A percentile compares a stretch with the other conserved stretches of the same genome.
phyloP scores from a whole-genome alignment of 2,888 invertebrate species.

The Petrolisthes manimaculis region DNA sequence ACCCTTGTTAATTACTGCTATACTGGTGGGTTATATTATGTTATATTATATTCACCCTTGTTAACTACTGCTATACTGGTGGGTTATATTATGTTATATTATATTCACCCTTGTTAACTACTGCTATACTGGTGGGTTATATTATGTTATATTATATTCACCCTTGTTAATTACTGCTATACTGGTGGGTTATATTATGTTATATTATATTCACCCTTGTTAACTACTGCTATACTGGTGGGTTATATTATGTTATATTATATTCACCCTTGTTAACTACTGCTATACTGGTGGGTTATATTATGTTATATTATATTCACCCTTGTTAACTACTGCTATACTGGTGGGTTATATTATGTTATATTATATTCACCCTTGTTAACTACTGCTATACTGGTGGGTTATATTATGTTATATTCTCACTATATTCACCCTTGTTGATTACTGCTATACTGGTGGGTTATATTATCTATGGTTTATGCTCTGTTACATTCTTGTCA shows the following conservation, averaged over 20 bases:
- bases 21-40: conserved; percentile 77
- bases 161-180: conserved; percentile 90
- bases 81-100: neutral
- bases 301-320: too few relatives aligned
- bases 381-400: neutral
- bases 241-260: neutral
- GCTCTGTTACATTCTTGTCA: too few relatives aligned
- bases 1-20: conserved; percentile 91
- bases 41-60: conserved; percentile 84
- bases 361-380: conserved; percentile 78
- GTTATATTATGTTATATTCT: too few relatives aligned
- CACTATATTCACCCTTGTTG: conserved; percentile 77
- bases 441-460: neutral
- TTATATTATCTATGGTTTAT: neutral
- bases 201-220: conserved; percentile 75
- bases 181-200: conserved; percentile 75
- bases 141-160: conserved; percentile 66
- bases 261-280: conserved; percentile 70
- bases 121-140: conserved; percentile 83
- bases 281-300: neutral
- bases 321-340: conserved; percentile 70
- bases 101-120: conserved; percentile 81
- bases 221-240: conserved; percentile 91
- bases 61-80: conserved; percentile 93
- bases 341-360: neutral